Evolutionary conservation across 1,140 invertebrate species (phyloP), one percentile per base, ranked within the genome.

Genomic region (Zeugodacus cucurbitae): DNA sequence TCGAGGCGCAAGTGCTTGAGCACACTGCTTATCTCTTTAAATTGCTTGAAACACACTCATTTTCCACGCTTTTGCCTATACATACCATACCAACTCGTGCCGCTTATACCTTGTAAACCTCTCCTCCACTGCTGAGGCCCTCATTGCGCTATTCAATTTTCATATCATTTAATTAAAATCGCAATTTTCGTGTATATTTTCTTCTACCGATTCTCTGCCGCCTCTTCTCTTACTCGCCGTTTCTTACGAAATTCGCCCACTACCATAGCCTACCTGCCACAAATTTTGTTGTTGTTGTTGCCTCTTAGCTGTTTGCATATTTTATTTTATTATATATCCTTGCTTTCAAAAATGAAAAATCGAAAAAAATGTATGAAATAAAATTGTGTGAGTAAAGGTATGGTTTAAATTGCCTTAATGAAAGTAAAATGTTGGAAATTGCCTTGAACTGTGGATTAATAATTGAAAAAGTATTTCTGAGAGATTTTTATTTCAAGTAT

Each of bases 141-240:
- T 20, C 34, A 32, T 26, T 54, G 57, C 20, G 26, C 85, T 86
- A 59, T 59, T 64, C 59, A 62, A 67, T 87, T 87, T 87, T 87
- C 87, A 87, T 88, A 88, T 88, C 87, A 88, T 88, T 88, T 88
- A 88, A 88, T 88, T 88, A 88, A 88, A 88, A 88, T 88, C 87
- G 87, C 87, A 62, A 82, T 57, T 59, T 78, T 88, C 34, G 62
- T 86, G 57, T 59, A 86, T 54, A 26, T 59, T 34, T 59, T 86
- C 44, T 86, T 59, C 29, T 32, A 4, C 26, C 26, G 64, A 34
- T 86, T 86, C 26, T 17, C 8, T 57, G 54, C 34, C 11, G 74
- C 10, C 10, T 48, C 32, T 29, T 34, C 17, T 17, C 22, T 44
- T 82, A 26, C 48, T 32, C 14, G 3, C 48, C 10, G 26, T n/a